Evolutionary conservation across 2,888 invertebrate species (phyloP).

Genomic region (Chydorus sphaericus): DNA sequence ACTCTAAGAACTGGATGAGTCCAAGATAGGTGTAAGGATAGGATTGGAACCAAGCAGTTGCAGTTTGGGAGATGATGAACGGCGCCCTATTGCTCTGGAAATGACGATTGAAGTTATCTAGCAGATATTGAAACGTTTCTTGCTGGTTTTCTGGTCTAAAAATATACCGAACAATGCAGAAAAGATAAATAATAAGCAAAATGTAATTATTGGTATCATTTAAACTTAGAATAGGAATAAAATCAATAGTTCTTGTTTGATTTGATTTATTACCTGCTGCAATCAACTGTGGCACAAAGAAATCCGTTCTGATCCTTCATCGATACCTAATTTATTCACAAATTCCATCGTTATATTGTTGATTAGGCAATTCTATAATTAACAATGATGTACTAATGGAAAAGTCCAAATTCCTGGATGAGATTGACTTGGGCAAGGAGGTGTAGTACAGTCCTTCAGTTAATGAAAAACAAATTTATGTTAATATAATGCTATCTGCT

Average conservation of each 20-base stretch:
- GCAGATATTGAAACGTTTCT: conserved; percentile 40
- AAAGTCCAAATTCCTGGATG: conserved; percentile 5
- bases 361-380: neutral
- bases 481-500: neutral
- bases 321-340: too few relatives aligned
- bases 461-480: neutral
- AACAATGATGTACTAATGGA: conserved; percentile 6
- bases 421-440: neutral
- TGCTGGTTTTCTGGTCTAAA: conserved; percentile 32
- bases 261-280: too few relatives aligned
- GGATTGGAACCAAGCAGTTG: conserved; percentile 40
- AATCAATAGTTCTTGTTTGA: too few relatives aligned
- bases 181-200: conserved; percentile 23
- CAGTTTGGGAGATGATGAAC: conserved; percentile 49
- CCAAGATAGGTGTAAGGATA: conserved; percentile 31
- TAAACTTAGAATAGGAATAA: too few relatives aligned
- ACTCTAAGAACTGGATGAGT: conserved; percentile 39
- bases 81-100: conserved; percentile 48
- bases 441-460: conserved; percentile 1
- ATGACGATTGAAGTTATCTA: conserved; percentile 45
- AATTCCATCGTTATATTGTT: neutral
- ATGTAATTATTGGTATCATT: neutral
- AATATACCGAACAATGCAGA: too few relatives aligned
- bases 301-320: too few relatives aligned
- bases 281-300: too few relatives aligned